phyloP scores from a whole-genome alignment of 64 coral and sea anemone species.

The Montipora capricornis region DNA sequence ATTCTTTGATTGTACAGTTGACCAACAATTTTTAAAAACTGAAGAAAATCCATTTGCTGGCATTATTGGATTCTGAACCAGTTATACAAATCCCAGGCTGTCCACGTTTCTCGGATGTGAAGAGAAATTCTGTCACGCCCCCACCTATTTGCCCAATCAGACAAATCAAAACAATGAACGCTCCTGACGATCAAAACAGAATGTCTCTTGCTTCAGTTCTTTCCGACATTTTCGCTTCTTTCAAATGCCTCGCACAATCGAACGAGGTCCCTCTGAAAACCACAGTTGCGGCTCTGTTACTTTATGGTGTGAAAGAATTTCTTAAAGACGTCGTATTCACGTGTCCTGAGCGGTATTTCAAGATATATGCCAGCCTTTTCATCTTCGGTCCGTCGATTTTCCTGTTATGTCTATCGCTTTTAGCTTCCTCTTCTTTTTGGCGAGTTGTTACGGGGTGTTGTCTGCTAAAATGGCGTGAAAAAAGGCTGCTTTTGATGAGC shows the following conservation, averaged over 20 bases:
- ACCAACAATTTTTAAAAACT: too few relatives aligned
- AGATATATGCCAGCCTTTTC: constrained; percentile 59
- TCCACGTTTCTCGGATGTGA: too few relatives aligned
- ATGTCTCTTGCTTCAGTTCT: not conserved
- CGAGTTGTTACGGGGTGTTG: constrained; percentile 69
- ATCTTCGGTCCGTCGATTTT: constrained; percentile 69
- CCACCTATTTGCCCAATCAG: too few relatives aligned
- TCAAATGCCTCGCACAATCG: not conserved
- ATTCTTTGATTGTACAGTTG: too few relatives aligned
- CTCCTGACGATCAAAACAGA: not conserved
- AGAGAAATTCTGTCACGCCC: not conserved
- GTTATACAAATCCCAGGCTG: too few relatives aligned
- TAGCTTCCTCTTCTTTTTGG: constrained; percentile 65
- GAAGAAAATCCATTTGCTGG: too few relatives aligned
- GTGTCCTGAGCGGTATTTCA: constrained; percentile 64
- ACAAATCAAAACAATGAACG: too few relatives aligned
- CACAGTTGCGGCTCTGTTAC: constrained; percentile 34
- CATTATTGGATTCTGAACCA: too few relatives aligned
- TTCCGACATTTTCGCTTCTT: not conserved
- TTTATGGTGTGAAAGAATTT: constrained; percentile 73
- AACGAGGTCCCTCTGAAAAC: constrained; percentile 62
- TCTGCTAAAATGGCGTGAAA: constrained; percentile 15
- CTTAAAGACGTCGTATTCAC: constrained; percentile 66
- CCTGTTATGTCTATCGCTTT: constrained; percentile 67
- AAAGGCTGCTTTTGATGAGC: constrained; percentile 65